Conservation (phyloP, 1,140 invertebrate species). For the Ostrea denselamellosa region DNA sequence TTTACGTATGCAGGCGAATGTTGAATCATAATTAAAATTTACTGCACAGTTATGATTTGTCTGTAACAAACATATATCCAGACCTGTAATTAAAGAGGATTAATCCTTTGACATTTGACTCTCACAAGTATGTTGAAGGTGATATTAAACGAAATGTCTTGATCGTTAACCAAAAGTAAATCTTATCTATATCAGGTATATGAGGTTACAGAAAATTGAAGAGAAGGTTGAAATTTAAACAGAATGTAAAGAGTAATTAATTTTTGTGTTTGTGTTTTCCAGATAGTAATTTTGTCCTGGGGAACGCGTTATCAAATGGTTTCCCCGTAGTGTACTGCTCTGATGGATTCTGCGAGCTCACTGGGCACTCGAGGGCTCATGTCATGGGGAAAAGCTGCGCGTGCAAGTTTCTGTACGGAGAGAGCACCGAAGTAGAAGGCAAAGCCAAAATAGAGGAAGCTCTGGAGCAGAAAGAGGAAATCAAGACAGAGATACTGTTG, state of each 20-base stretch:
- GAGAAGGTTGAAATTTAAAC: too few relatives aligned
- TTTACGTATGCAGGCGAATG: too few relatives aligned
- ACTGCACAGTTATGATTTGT: too few relatives aligned
- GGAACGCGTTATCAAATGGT: slow-evolving; percentile 94
- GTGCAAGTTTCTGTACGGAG: slow-evolving; percentile 96
- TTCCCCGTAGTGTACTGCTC: slow-evolving; percentile 99
- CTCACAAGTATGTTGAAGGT: too few relatives aligned
- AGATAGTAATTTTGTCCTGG: slow-evolving; percentile 99
- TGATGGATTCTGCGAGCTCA: slow-evolving; percentile 98
- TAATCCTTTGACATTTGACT: too few relatives aligned
- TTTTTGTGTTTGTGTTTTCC: slow-evolving; percentile 79
- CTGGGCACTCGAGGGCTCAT: slow-evolving; percentile 94
- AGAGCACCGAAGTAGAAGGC: slow-evolving; percentile 92
- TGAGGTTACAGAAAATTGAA: too few relatives aligned
- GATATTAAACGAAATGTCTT: too few relatives aligned
- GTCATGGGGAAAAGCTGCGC: slow-evolving; percentile 92
- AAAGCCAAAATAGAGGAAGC: slow-evolving; percentile 93
- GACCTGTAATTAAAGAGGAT: too few relatives aligned
- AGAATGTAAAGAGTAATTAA: background rate
- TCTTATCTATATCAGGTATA: too few relatives aligned
- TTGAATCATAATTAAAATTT: too few relatives aligned
- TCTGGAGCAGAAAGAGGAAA: slow-evolving; percentile 92
- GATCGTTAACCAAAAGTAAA: too few relatives aligned
- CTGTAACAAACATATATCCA: too few relatives aligned
- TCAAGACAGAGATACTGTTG: slow-evolving; percentile 95